Evolutionary conservation across 2,888 invertebrate genomes (phyloP).

Genomic region (Caenorhabditis japonica): DNA sequence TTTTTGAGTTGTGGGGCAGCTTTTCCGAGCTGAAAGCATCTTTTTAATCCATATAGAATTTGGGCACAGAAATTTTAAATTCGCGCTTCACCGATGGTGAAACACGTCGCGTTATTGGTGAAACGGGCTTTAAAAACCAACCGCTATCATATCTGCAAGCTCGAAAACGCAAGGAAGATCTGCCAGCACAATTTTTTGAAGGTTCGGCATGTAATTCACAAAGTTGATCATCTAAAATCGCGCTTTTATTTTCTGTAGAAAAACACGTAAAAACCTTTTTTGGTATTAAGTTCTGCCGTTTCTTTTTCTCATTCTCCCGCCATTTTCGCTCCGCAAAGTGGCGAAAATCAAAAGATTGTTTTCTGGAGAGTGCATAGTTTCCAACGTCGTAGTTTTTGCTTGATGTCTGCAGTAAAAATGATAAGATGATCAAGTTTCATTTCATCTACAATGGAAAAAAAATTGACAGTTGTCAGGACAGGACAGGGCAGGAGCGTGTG

Average conservation of each 20-base stretch:
- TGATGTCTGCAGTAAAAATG: slow-evolving; percentile 26
- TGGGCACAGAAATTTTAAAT: too few relatives aligned
- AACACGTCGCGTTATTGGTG: background rate
- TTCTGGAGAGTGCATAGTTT: slow-evolving; percentile 31
- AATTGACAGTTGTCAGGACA: too few relatives aligned
- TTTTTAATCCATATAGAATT: too few relatives aligned
- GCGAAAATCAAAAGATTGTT: slow-evolving; percentile 37
- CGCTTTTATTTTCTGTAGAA: slow-evolving; percentile 11
- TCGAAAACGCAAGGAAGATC: slow-evolving; percentile 23
- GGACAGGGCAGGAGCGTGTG: too few relatives aligned
- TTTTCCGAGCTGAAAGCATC: slow-evolving; percentile 26
- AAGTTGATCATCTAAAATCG: slow-evolving; percentile 39
- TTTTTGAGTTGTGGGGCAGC: slow-evolving; percentile 11
- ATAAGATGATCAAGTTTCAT: background rate
- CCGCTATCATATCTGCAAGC: slow-evolving; percentile 32
- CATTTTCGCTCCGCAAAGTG: slow-evolving; percentile 14
- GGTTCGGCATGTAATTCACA: slow-evolving; percentile 24
- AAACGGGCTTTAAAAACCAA: background rate
- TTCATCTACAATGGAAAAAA: too few relatives aligned
- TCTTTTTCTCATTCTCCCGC: slow-evolving; percentile 7
- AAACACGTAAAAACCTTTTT: slow-evolving; percentile 30
- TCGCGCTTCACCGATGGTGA: background rate
- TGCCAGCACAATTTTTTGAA: slow-evolving; percentile 21
- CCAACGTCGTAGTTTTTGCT: slow-evolving; percentile 22
- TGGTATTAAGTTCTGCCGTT: slow-evolving; percentile 22